Conservation (phyloP, 2,888 invertebrate species). For the Suillia variegata region DNA sequence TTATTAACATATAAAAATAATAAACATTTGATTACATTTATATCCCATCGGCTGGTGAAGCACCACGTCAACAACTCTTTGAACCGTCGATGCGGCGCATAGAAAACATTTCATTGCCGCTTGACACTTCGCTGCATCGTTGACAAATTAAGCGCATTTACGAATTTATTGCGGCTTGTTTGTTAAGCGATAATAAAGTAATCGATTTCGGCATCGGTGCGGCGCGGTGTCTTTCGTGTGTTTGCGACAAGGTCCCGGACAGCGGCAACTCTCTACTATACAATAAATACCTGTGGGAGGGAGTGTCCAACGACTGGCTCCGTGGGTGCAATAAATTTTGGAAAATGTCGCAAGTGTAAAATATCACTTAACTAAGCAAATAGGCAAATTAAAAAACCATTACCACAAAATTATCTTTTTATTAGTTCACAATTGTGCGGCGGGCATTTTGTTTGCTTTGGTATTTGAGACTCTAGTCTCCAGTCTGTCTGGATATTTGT, state of each 20-base stretch:
- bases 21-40: too few relatives aligned
- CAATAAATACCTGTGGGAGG: conserved; percentile 1
- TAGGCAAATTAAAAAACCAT: conserved; percentile 8
- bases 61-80: too few relatives aligned
- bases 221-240: neutral
- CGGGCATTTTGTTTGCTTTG: too few relatives aligned
- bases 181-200: neutral
- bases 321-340: neutral
- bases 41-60: too few relatives aligned
- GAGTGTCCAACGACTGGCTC: neutral
- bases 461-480: too few relatives aligned
- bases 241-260: too few relatives aligned
- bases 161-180: conserved; percentile 8
- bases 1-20: too few relatives aligned
- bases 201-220: neutral
- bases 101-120: neutral
- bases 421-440: neutral
- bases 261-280: too few relatives aligned
- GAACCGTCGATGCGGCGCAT: too few relatives aligned
- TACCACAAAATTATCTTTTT: neutral
- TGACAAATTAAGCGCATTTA: neutral
- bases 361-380: conserved; percentile 13
- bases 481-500: too few relatives aligned
- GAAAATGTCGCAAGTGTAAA: neutral
- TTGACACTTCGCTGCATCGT: neutral